Conservation (phyloP, 2,797 vertebrate genomes). For the Oryzias sinensis region DNA sequence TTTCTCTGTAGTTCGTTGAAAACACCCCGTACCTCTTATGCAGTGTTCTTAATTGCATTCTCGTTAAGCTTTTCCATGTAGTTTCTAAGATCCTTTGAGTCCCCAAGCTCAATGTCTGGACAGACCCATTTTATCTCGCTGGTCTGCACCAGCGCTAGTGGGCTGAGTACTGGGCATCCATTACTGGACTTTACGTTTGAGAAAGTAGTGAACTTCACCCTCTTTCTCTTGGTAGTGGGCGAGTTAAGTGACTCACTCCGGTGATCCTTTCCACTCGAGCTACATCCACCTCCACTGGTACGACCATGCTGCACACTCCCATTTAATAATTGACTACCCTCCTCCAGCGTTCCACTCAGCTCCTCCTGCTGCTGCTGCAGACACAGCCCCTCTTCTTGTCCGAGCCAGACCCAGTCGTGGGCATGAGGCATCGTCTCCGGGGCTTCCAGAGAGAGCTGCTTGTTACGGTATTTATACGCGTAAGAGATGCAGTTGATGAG, state of each 20-base stretch:
- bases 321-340: conserved; percentile 83
- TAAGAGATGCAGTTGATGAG: conserved; percentile 95
- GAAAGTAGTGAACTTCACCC: conserved; percentile 94
- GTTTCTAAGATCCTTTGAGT: conserved; percentile 85
- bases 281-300: conserved; percentile 66
- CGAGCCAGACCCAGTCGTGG: conserved; percentile 98
- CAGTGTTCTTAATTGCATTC: conserved; percentile 77
- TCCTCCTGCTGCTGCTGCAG: conserved; percentile 84
- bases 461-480: conserved; percentile 89
- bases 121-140: conserved; percentile 93
- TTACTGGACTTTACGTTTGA: conserved; percentile 84
- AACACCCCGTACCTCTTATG: conserved; percentile 59
- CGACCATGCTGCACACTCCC: conserved; percentile 72
- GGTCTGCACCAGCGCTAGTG: conserved; percentile 79
- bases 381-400: conserved; percentile 83
- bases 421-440: conserved; percentile 85
- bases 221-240: conserved; percentile 90
- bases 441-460: conserved; percentile 87
- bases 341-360: conserved; percentile 77
- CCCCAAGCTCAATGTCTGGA: conserved; percentile 84
- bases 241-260: conserved; percentile 83
- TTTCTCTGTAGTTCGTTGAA: conserved; percentile 68
- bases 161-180: conserved; percentile 83
- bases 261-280: conserved; percentile 73
- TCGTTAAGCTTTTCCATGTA: conserved; percentile 89